Evolutionary conservation across 1,140 invertebrate genomes (phyloP).

Genomic region (Gryllus bimaculatus): DNA sequence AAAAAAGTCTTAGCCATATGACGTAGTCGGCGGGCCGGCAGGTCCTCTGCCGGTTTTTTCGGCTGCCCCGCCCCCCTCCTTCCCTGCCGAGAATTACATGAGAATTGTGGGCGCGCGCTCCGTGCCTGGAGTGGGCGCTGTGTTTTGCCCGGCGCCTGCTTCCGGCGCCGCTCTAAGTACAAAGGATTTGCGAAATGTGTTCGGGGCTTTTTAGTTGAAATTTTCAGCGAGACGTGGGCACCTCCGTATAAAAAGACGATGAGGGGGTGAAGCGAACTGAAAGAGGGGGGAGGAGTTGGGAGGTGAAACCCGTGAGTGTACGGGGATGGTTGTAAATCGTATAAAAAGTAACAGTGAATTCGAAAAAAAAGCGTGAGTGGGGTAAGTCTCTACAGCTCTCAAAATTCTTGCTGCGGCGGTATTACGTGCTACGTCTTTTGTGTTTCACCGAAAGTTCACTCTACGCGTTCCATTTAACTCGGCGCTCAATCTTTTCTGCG

Average conservation of each 20-base stretch:
- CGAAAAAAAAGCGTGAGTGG: neutral
- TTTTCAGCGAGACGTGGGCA: neutral
- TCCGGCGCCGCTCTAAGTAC: neutral
- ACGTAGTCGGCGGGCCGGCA: neutral
- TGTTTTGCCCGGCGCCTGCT: neutral
- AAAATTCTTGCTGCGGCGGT: neutral
- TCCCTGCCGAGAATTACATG: neutral
- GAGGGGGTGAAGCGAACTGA: neutral
- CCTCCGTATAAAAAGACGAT: no score
- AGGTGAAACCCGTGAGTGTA: neutral
- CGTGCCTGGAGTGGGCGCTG: neutral
- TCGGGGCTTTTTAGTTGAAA: constrained; percentile 1
- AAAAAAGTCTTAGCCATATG: constrained; percentile 5
- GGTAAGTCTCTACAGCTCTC: neutral
- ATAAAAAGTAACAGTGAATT: neutral
- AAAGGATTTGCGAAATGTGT: constrained; percentile 4
- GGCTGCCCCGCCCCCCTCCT: no score
- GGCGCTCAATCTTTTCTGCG: no score
- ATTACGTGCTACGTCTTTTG: no score
- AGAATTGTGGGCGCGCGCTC: neutral
- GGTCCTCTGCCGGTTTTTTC: neutral
- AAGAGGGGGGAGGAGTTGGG: neutral
- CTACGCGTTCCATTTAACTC: no score
- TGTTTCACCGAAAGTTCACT: no score
- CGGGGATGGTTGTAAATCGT: neutral